These are phyloP conservation scores for Martes martes DNA, from an alignment of 2,113 vertebrate species.

Conservation along the genomic window DNA sequence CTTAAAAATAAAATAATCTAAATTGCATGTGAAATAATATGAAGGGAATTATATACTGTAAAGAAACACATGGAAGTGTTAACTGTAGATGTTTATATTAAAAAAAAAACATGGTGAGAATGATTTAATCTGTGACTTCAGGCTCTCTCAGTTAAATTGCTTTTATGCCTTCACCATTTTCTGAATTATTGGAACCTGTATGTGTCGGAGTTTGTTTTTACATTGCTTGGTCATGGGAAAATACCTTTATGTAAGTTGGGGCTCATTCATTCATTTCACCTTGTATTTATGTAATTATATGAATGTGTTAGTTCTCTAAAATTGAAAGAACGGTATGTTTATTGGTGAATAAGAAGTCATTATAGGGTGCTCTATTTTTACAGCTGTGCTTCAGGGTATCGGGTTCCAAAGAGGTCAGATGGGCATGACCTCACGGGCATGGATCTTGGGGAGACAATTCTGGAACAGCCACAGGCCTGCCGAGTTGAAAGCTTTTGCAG, in stretches of 20 bases:
- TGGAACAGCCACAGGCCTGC: not conserved
- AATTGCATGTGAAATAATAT: not conserved
- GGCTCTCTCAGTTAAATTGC: not conserved
- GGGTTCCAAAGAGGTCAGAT: conserved; percentile 46
- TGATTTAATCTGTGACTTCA: not conserved
- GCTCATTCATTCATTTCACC: conserved; percentile 8
- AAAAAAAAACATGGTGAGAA: not conserved
- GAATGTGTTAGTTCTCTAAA: not conserved
- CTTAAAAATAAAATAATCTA: not conserved
- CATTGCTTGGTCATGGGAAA: not conserved
- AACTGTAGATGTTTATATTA: not conserved
- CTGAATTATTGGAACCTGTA: not conserved
- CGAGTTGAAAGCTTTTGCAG: not conserved
- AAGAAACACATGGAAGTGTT: not conserved
- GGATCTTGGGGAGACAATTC: conserved; percentile 40
- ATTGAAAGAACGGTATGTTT: not conserved
- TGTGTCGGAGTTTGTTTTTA: not conserved
- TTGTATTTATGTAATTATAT: not conserved
- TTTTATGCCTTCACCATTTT: not conserved
- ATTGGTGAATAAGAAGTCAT: not conserved
- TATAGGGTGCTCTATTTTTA: conserved; percentile 61
- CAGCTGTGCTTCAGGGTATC: conserved; percentile 11
- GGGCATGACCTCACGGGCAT: conserved; percentile 21
- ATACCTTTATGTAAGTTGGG: not conserved
- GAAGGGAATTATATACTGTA: not conserved